Percentiles rank a stretch among this genome's conserved stretches.
Evolutionary conservation across 2,113 vertebrate genomes (phyloP).

Genomic region (Scopus umbretta): DNA sequence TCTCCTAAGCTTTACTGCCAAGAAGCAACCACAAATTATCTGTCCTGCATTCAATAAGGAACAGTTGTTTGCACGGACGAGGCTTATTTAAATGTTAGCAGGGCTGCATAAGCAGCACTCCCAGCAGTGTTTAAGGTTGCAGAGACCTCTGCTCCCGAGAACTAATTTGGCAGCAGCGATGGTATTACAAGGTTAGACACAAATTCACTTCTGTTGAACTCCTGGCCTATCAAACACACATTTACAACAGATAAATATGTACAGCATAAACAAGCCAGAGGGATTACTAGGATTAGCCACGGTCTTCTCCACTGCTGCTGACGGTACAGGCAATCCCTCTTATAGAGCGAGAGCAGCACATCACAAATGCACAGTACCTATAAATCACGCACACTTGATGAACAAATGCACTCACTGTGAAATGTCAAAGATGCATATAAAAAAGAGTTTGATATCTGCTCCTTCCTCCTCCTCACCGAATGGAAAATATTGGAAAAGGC

Average conservation of each 20-base stretch:
- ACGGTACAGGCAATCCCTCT: accelerated
- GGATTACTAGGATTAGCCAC: slow-evolving; percentile 46
- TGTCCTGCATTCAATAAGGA: neutral
- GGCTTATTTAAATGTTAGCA: neutral
- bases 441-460: neutral
- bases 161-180: neutral
- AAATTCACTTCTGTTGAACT: slow-evolving; percentile 8
- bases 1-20: neutral
- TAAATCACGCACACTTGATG: neutral
- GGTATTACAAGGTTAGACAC: neutral
- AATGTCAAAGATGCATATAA: neutral
- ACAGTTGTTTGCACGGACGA: neutral
- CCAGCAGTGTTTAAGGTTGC: neutral
- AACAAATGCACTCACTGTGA: neutral
- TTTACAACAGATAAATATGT: slow-evolving; percentile 26
- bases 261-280: slow-evolving; percentile 14
- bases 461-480: neutral
- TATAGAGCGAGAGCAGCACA: accelerated
- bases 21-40: neutral
- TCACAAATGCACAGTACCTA: accelerated
- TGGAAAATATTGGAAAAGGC: accelerated
- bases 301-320: neutral
- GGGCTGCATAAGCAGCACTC: neutral
- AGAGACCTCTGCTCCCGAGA: neutral
- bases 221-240: neutral